These are phyloP conservation scores for Sarcophilus harrisii DNA, from an alignment of 2,797 vertebrate species.

Conservation along the genomic window DNA sequence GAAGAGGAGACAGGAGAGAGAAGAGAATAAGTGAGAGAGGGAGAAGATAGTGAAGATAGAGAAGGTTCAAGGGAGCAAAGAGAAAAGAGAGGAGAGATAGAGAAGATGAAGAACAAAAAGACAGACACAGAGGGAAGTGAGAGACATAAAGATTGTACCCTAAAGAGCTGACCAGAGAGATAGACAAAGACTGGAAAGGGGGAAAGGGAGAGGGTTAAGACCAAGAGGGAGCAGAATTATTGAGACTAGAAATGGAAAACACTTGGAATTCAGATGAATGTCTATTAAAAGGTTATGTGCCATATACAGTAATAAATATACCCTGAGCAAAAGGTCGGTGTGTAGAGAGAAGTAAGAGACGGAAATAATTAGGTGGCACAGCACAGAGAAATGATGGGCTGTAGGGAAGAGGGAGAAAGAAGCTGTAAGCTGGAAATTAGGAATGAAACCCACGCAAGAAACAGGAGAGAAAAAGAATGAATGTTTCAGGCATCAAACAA, in stretches of 20 bases:
- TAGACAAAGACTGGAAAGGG: neutral
- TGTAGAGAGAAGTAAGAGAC: neutral
- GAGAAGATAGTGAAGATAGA: neutral
- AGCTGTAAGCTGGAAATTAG: neutral
- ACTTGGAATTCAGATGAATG: neutral
- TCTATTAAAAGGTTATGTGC: constrained; percentile 3
- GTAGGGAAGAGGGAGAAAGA: neutral
- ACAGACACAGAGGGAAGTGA: neutral
- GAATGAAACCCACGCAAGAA: neutral
- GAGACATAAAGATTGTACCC: neutral
- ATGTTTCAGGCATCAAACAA: neutral
- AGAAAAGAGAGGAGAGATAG: neutral
- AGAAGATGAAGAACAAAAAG: neutral
- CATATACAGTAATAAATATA: neutral
- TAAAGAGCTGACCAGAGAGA: neutral
- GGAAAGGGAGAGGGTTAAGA: neutral
- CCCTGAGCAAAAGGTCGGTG: neutral
- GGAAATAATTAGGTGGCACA: neutral
- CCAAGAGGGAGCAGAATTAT: neutral
- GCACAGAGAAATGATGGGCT: neutral
- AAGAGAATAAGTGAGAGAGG: neutral
- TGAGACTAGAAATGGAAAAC: constrained; percentile 4
- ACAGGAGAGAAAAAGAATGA: neutral
- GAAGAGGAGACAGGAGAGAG: neutral
- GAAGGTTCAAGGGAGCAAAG: neutral